Evolutionary conservation across 2,113 vertebrate species (phyloP), one percentile per base, ranked within the genome.

Genomic region (Ceuthmochares aereus): DNA sequence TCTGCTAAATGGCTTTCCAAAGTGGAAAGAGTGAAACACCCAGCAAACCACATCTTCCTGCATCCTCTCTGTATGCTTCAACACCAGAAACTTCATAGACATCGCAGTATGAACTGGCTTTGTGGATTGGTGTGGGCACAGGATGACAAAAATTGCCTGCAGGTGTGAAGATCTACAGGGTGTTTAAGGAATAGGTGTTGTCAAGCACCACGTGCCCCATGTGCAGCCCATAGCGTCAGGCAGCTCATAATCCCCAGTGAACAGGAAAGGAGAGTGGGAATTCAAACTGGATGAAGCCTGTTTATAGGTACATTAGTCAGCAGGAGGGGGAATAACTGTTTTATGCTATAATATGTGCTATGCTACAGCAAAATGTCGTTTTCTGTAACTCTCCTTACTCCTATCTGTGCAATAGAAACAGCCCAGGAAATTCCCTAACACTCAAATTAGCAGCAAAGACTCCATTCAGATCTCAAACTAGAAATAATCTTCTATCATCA

Each of bases 191-290:
- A 3, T 18, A 3, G 42, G 15, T 17, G 30, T 1, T 76, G 45
- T 13, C 1, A 5, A 81, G 51, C 40, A 23, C 45, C 1, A 4
- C 4, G 5, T 73, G 73, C 36, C 64, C 56, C 1, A 1, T 23
- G 72, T 47, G 49, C 7, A 26, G 70, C 70, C 55, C 19, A 23
- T 54, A 60, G 51, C 7, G 1, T 12, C 64, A 37, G 37, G 54
- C 40, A 76, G 43, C 54, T 68, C 5, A 0, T 36, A 34, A 26
- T 89, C 16, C 23, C 20, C 1, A 0, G 12, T 29, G 62, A 91
- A 59, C 1, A 11, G 69, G 58, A 73, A 52, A 25, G 52, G 34
- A 81, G 87, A 93, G 26, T 1, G 7, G 42, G 72, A 83, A 54
- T 60, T 86, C 76, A 40, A 54, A 63, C 76, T 79, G 16, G 6